Conservation (phyloP, 1,140 invertebrate species). For the Penaeus indicus region DNA sequence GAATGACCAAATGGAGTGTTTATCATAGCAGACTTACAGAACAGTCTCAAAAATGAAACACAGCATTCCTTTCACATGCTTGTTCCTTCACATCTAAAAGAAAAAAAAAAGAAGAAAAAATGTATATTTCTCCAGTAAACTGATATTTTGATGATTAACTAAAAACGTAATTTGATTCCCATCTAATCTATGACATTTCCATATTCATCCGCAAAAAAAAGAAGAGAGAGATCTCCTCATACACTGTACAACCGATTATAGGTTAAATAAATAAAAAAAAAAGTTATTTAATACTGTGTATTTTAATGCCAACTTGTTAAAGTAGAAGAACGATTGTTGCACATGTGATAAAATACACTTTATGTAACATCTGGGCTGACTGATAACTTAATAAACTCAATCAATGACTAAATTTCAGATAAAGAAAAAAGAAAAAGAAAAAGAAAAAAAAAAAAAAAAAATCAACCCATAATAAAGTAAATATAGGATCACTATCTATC, state of each 20-base stretch:
- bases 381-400: slow-evolving; percentile 45
- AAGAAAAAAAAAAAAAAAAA: slow-evolving; percentile 23
- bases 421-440: slow-evolving; percentile 44
- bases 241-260: not conserved
- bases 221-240: not conserved
- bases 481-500: slow-evolving; percentile 37
- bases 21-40: too few relatives aligned
- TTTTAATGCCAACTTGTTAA: slow-evolving; percentile 63
- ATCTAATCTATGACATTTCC: too few relatives aligned
- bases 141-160: too few relatives aligned
- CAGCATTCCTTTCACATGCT: too few relatives aligned
- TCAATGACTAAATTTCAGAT: slow-evolving; percentile 23
- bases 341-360: slow-evolving; percentile 60
- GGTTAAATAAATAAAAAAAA: slow-evolving; percentile 24
- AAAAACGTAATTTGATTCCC: too few relatives aligned
- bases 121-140: too few relatives aligned
- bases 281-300: slow-evolving; percentile 54
- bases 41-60: too few relatives aligned
- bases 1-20: too few relatives aligned
- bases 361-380: slow-evolving; percentile 50
- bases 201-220: too few relatives aligned
- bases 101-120: too few relatives aligned
- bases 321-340: slow-evolving; percentile 59
- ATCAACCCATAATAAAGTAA: slow-evolving; percentile 28
- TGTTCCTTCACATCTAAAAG: too few relatives aligned